Evolutionary conservation across 1,140 invertebrate genomes (phyloP), one percentile per base, ranked within the genome.

Genomic region (Metaphire vulgaris): DNA sequence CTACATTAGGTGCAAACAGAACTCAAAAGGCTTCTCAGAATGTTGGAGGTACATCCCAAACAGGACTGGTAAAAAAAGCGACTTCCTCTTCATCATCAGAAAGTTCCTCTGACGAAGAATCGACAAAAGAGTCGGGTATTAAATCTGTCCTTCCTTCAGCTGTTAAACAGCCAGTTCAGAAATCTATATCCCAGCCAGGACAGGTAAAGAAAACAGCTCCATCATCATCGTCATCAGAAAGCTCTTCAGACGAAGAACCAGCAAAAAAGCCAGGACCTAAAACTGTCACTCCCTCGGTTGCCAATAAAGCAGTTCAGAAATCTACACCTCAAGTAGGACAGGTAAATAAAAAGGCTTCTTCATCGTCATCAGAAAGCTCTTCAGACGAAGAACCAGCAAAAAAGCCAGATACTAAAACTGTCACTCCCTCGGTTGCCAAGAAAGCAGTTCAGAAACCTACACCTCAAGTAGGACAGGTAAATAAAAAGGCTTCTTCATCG

Each of bases 391-490:
- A 15, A 29, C 30, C 69, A 33, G 30, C n/a, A 28, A 31, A 26
- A 69, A 69, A 69, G n/a, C 6, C 14, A 6, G 67, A 69, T 2
- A 6, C 67, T 14, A 69, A 31, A 14, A 28, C n/a, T n/a, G n/a
- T n/a, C n/a, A n/a, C 67, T 31, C 71, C 21, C 12, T 14, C 33
- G 15, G 6, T 12, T 71, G 76, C 75, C 34, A 77, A 77, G 33
- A 77, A 76, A 29, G 78, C 75, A 73, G 21, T 74, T 28, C 56
- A 29, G 15, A 75, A 69, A 68, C 66, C 67, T 6, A 74, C 76
- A 26, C 6, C 67, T 69, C n/a, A 69, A 21, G 41, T 21, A 33
- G 73, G 26, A 16, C 72, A 69, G 69, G 66, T 15, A n/a, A 15
- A 15, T 15, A 15, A 6, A 72, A 32, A 26, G n/a, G 21, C 12